Base-by-base conservation (phyloP, 2,797 vertebrate genomes). In the Clarias pachynema region DNA sequence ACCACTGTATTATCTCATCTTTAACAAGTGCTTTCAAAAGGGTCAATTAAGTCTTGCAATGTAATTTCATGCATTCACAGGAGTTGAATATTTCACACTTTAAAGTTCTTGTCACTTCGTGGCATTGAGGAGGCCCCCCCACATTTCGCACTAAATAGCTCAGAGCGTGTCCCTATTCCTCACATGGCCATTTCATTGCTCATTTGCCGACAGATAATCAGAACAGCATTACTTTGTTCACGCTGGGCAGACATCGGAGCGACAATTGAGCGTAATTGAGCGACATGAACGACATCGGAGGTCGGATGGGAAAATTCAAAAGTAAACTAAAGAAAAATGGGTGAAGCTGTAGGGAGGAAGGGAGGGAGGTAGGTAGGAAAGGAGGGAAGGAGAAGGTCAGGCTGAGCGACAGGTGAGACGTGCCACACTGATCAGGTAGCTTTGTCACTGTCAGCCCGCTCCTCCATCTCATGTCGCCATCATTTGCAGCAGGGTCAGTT, bases 161-260 rank as follows among this genome's bases (percentile, higher is more conserved):
- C 91, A 91, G 95, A 93, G 89, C 92, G 86, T 91, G 65, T 62
- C 91, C 95, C 94, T 93, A 95, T 95, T 96, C 95, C 96, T 93
- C 91, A 96, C 95, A 95, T 96, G 96, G 95, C 97, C 96, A 96
- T 97, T 98, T 97, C 96, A 97, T 97, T 98, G 96, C 97, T 98
- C 97, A 98, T 97, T 98, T 98, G 96, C 96, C 96, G 94, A 96
- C 96, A 97, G 96, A 98, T 98, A 97, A 99, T 98, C 97, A 98
- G 96, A 97, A 97, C 96, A 97, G 97, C 97, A 97, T 98, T 98
- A 98, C 95, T 94, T 95, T 96, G 96, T 95, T 96, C 96, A 94
- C 94, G 96, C 94, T 93, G 95, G 96, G 96, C 95, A 83, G 95
- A 96, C 95, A 95, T 95, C 94, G 92, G 94, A 91, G 90, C n/a